These are phyloP conservation scores for Automeris io DNA, from an alignment of 2,888 invertebrate species.

Conservation along the genomic window DNA sequence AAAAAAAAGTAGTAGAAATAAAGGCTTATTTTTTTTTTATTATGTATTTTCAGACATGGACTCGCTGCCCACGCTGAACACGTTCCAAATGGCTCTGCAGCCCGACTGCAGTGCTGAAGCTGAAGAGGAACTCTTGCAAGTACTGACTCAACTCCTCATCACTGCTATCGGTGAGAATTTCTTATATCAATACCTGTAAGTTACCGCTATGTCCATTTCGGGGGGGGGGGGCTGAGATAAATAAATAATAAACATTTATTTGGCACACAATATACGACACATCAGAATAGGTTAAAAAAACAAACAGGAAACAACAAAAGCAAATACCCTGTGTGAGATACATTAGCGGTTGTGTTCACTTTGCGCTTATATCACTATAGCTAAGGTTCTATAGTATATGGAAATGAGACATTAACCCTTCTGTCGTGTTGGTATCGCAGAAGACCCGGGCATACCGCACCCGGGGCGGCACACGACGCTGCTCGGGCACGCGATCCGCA, in stretches of 20 bases:
- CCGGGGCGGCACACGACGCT: slow-evolving; percentile 92
- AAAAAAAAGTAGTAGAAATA: too few species aligned
- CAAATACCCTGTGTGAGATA: too few species aligned
- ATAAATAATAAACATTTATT: too few species aligned
- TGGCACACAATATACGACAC: too few species aligned
- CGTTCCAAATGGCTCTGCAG: slow-evolving; percentile 89
- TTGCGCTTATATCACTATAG: neutral
- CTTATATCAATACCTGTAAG: too few species aligned
- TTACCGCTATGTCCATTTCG: too few species aligned
- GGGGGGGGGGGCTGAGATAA: too few species aligned
- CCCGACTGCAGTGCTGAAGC: slow-evolving; percentile 87
- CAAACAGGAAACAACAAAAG: too few species aligned
- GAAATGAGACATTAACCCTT: neutral
- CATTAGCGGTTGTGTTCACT: too few species aligned
- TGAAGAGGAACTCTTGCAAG: slow-evolving; percentile 90
- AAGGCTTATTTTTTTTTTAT: neutral
- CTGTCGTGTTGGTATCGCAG: slow-evolving; percentile 38
- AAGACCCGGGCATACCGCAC: slow-evolving; percentile 95
- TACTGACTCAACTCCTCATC: slow-evolving; percentile 92
- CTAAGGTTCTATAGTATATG: neutral
- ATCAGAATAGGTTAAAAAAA: too few species aligned
- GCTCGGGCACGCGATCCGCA: slow-evolving; percentile 92
- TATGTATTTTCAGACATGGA: slow-evolving; percentile 82
- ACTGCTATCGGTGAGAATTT: slow-evolving; percentile 86
- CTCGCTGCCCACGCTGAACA: slow-evolving; percentile 89